Evolutionary conservation across 1,140 invertebrate species (phyloP).

Genomic region (Rhopalosiphum maidis): DNA sequence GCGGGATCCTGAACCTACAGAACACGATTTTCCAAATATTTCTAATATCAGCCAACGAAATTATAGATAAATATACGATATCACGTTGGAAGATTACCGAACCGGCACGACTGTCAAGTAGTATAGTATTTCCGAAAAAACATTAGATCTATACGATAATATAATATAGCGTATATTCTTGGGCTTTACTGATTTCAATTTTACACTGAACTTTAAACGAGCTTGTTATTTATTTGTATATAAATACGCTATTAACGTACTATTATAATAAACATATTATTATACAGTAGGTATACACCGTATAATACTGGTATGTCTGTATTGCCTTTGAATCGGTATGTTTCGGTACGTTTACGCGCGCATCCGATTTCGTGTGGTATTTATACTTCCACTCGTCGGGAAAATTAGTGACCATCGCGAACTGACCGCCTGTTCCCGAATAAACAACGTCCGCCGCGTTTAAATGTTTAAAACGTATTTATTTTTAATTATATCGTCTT

Average conservation of each 20-base stretch:
- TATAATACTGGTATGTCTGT: not conserved
- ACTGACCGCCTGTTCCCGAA: not conserved
- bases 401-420: not conserved
- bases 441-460: not conserved
- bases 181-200: no score
- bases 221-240: no score
- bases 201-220: no score
- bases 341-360: not conserved
- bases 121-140: no score
- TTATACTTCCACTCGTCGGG: not conserved
- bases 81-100: not conserved
- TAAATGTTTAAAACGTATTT: not conserved
- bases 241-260: no score
- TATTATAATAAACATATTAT: not conserved
- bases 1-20: not conserved
- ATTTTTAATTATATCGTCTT: constrained; percentile 33
- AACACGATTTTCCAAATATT: not conserved
- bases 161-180: no score
- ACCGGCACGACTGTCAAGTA: not conserved
- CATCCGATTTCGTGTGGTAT: not conserved
- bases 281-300: not conserved
- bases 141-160: no score
- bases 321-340: not conserved
- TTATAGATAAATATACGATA: not conserved
- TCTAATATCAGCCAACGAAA: not conserved